These are phyloP conservation scores for Nannoperca obscura DNA, from an alignment of 2,797 vertebrate species.

Conservation along the genomic window DNA sequence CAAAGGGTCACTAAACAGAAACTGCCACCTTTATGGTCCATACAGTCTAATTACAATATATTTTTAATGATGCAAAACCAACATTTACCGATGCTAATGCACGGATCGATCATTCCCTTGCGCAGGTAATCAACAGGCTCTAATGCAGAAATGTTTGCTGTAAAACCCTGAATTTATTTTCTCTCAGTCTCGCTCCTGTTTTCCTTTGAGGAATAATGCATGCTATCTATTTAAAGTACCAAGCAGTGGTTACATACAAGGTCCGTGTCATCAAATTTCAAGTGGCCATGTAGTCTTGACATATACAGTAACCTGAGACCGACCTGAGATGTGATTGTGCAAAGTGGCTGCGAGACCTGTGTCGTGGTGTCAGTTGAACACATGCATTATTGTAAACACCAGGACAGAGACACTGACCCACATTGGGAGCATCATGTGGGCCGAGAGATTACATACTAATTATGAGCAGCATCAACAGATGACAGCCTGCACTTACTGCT, in stretches of 20 bases:
- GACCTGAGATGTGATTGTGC: slow-evolving; percentile 53
- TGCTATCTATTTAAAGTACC: slow-evolving; percentile 22
- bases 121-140: neutral
- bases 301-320: slow-evolving; percentile 65
- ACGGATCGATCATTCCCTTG: neutral
- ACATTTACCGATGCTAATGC: neutral
- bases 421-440: slow-evolving; percentile 37
- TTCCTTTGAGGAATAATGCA: neutral
- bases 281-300: slow-evolving; percentile 27
- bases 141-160: neutral
- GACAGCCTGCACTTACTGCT: slow-evolving; percentile 51
- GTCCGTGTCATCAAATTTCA: slow-evolving; percentile 61
- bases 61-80: neutral
- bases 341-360: slow-evolving; percentile 56
- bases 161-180: neutral
- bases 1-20: neutral
- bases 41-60: neutral
- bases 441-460: slow-evolving; percentile 64
- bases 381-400: slow-evolving; percentile 53
- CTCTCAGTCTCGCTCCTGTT: neutral
- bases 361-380: slow-evolving; percentile 47
- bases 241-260: slow-evolving; percentile 15
- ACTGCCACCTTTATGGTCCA: neutral
- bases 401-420: slow-evolving; percentile 52
- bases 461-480: slow-evolving; percentile 55